A percentile compares a stretch with the other conserved stretches of the same genome.
phyloP scores from a whole-genome alignment of 1,140 invertebrate genomes.

The Ganaspis sp. region DNA sequence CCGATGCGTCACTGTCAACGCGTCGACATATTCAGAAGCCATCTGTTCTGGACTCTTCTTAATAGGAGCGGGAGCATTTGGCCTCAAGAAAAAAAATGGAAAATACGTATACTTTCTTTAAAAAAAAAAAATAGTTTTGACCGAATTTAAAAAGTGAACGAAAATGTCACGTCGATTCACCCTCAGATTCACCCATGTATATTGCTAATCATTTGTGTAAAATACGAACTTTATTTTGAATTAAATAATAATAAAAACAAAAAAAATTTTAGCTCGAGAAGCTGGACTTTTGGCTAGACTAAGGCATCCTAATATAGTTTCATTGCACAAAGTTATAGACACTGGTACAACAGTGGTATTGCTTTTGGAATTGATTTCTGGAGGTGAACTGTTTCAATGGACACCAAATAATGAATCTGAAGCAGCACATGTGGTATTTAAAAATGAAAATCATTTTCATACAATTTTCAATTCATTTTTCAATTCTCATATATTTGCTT shows the following conservation, averaged over 20 bases:
- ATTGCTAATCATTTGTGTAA: no score
- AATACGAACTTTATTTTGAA: constrained; percentile 13
- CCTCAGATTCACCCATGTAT: no score
- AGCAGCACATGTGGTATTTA: constrained; percentile 78
- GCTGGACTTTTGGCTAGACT: constrained; percentile 80
- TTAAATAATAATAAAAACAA: constrained; percentile 9
- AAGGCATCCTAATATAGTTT: constrained; percentile 80
- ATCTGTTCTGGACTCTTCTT: no score
- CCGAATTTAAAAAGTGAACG: no score
- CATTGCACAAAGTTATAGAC: constrained; percentile 81
- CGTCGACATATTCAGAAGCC: no score
- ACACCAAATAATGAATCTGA: constrained; percentile 81
- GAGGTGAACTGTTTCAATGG: constrained; percentile 80
- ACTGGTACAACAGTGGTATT: constrained; percentile 80
- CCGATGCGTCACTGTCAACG: no score
- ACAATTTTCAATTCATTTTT: constrained; percentile 26
- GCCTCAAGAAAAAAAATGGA: no score
- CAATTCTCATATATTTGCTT: constrained; percentile 32
- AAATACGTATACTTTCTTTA: no score
- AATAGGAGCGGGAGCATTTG: no score
- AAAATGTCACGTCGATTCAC: no score
- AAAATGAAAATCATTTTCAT: constrained; percentile 35
- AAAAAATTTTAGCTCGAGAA: constrained; percentile 76
- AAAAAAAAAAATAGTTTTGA: no score
- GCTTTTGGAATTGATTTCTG: constrained; percentile 80